Evolutionary conservation across 2,797 vertebrate species (phyloP), one percentile per base, ranked within the genome.

Genomic region (Argentina silus): DNA sequence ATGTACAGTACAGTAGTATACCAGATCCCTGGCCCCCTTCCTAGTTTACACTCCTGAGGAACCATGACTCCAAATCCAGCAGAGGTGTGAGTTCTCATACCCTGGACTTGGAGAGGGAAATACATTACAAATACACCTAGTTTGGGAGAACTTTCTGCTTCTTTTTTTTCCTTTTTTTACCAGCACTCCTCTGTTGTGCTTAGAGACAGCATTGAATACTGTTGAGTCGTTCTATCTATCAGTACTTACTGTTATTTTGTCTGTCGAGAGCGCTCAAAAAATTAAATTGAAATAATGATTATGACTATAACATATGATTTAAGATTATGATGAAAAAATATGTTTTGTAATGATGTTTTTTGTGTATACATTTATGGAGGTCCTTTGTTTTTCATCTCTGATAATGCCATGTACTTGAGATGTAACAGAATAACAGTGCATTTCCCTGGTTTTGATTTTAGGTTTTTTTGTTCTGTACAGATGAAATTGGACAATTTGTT

Each of bases 401-500:
- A 91, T 85, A 90, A 91, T 87, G 90, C 90, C 89, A 90, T 95
- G 93, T 95, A 91, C 93, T 92, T 89, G 87, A 93, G 89, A 87
- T 91, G 92, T 93, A 91, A 88, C 90, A 71, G 81, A 93, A 86
- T 92, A 91, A 93, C 91, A 92, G 90, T 91, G 90, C 92, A 78
- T 91, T 78, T 73, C 51, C 59, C 61, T 78, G 70, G 61, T 60
- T 63, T 70, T 66, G 60, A 44, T 21, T 21, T 60, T 21, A 15
- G 19, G 92, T 92, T 91, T 61, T 93, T 84, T 66, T 64, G 73
- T 94, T 95, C 93, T 96, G 95, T 96, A 94, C 92, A 95, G 94
- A 94, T 86, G 92, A 92, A 93, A 80, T 91, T 93, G 93, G 93
- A 92, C 93, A 92, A 93, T 94, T 95, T 95, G 95, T 95, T 95